Conservation (phyloP, 2,113 vertebrate species). For the Chaetodon auriga region DNA sequence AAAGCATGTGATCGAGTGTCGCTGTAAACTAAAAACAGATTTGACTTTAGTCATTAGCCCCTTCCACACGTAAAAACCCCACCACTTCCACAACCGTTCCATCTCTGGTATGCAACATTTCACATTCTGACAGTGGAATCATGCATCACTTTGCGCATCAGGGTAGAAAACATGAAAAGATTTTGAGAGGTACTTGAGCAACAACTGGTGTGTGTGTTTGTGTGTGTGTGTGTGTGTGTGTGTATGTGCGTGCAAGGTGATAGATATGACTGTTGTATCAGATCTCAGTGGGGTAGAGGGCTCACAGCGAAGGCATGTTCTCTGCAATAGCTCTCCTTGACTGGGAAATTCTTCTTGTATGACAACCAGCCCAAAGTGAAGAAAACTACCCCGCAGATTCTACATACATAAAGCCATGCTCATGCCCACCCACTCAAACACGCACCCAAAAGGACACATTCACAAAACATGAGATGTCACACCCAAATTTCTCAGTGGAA, state of each 20-base stretch:
- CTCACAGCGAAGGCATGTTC: neutral
- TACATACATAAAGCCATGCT: neutral
- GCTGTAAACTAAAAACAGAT: slow-evolving; percentile 27
- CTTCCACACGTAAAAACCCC: neutral
- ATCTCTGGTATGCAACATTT: slow-evolving; percentile 4
- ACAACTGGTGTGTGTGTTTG: neutral
- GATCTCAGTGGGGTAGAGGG: neutral
- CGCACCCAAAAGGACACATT: neutral
- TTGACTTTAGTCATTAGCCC: slow-evolving; percentile 11
- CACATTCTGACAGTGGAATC: neutral
- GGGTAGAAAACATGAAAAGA: slow-evolving; percentile 7
- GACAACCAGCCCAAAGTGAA: neutral
- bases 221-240: neutral
- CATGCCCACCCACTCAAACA: neutral
- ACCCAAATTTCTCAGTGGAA: neutral
- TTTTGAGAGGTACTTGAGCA: neutral
- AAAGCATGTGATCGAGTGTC: slow-evolving; percentile 21
- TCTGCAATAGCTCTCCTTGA: neutral
- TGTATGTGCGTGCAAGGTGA: neutral
- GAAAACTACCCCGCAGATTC: neutral
- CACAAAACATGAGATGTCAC: slow-evolving; percentile 11
- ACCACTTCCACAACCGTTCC: slow-evolving; percentile 10
- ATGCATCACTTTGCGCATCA: slow-evolving; percentile 28
- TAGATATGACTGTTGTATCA: neutral
- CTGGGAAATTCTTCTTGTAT: neutral